Conservation (phyloP, 2,113 vertebrate genomes). For the Psilopsiagon aymara region DNA sequence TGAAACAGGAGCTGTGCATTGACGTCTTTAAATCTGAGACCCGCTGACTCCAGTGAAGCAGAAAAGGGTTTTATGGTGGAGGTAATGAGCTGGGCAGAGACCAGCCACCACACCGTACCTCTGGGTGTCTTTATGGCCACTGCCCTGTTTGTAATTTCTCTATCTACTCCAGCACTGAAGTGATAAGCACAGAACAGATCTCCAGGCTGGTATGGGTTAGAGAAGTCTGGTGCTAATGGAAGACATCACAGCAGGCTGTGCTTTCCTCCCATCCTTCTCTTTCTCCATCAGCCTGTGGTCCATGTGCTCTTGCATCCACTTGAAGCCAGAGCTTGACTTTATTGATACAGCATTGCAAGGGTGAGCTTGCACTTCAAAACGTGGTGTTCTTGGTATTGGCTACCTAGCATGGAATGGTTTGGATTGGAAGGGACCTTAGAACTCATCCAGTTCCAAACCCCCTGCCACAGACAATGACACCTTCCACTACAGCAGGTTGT, state of each 20-base stretch:
- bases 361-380: rapidly evolving
- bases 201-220: neutral
- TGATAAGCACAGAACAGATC: neutral
- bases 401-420: neutral
- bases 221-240: neutral
- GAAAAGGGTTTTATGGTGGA: neutral
- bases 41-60: rapidly evolving
- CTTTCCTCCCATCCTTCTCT: neutral
- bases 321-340: neutral
- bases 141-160: neutral
- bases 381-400: neutral
- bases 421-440: neutral
- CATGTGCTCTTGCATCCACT: neutral
- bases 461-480: neutral
- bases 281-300: neutral
- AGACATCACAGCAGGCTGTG: neutral
- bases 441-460: neutral
- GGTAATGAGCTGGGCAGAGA: neutral
- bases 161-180: neutral
- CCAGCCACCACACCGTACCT: neutral
- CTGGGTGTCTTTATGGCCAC: neutral
- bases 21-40: neutral
- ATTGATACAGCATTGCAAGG: too few relatives aligned
- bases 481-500: neutral
- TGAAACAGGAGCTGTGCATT: neutral